Percentiles rank a stretch among this genome's conserved stretches.
Evolutionary conservation across 2,797 vertebrate genomes (phyloP).

Genomic region (Pangasius krempfi): DNA sequence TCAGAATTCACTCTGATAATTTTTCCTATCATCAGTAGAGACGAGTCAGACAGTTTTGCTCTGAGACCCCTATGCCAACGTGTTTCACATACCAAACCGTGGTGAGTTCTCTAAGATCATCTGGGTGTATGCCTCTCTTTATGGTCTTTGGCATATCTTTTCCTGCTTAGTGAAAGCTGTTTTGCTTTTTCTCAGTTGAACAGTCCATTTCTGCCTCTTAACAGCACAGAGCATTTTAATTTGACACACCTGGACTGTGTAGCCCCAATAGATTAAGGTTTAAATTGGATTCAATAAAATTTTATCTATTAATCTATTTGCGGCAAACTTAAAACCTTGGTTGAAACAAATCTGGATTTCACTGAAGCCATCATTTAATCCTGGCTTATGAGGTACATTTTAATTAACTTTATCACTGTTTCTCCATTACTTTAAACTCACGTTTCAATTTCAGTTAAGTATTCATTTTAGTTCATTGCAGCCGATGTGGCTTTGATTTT

Average conservation of each 20-base stretch:
- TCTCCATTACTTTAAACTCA: neutral
- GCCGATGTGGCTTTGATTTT: neutral
- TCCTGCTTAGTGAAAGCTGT: neutral
- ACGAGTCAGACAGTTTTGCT: neutral
- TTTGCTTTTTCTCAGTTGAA: neutral
- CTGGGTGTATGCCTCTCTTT: neutral
- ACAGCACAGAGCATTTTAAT: neutral
- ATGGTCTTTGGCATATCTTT: conserved; percentile 3
- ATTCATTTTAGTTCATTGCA: neutral
- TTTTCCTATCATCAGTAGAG: neutral
- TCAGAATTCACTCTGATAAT: neutral
- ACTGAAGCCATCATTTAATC: neutral
- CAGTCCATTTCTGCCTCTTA: neutral
- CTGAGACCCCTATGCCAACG: neutral
- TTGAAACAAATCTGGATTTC: neutral
- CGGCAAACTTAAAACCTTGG: neutral
- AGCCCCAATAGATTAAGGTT: neutral
- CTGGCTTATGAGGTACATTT: neutral
- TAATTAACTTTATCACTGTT: neutral
- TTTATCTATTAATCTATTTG: neutral
- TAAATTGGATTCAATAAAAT: neutral
- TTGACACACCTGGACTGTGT: neutral
- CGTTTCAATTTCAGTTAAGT: neutral
- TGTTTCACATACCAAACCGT: neutral
- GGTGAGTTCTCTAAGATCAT: neutral